These are phyloP conservation scores for Calameuta filiformis DNA, from an alignment of 2,888 invertebrate genomes.

Conservation along the genomic window DNA sequence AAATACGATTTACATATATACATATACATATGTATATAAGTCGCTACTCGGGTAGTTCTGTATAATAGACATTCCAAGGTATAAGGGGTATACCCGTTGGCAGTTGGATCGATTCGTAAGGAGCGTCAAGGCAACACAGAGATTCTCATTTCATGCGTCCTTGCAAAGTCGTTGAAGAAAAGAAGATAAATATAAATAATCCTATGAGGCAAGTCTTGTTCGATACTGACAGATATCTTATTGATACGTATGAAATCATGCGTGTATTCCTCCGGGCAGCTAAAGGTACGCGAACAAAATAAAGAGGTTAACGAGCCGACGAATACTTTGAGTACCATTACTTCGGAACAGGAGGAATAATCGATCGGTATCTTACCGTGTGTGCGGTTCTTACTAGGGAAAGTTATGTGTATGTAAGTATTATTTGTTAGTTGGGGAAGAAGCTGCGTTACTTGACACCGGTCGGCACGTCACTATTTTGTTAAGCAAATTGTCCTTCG, in stretches of 20 bases:
- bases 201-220: background rate
- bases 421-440: background rate
- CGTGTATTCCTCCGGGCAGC: background rate
- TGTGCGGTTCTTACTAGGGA: background rate
- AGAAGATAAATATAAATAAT: background rate
- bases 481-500: background rate
- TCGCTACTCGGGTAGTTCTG: background rate
- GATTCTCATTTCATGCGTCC: conserved; percentile 24
- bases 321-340: background rate
- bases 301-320: background rate
- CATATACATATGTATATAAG: background rate
- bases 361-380: background rate
- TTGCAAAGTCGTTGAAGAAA: background rate
- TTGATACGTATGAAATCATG: background rate
- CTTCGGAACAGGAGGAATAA: background rate
- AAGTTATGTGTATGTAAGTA: background rate
- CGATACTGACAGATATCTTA: background rate
- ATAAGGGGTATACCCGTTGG: conserved; percentile 37
- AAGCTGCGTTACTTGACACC: background rate
- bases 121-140: conserved; percentile 60
- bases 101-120: conserved; percentile 60
- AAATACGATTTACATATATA: background rate
- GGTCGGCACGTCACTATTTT: background rate
- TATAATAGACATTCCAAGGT: background rate
- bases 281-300: background rate